Conservation (phyloP, 2,888 invertebrate species). For the Trachelus troglodyta region DNA sequence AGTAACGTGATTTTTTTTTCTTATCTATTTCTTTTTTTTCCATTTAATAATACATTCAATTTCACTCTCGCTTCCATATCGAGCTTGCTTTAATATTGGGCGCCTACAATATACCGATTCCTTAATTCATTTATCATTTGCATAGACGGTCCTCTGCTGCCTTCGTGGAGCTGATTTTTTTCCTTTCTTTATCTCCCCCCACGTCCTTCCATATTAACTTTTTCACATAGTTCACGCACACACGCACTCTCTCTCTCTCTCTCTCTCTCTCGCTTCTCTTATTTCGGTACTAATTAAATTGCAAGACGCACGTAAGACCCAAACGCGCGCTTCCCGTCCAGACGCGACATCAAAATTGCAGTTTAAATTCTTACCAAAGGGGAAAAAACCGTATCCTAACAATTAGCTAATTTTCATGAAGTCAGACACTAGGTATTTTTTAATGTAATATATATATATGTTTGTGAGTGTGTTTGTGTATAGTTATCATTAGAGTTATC, state of each 20-base stretch:
- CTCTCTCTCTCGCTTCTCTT: slow-evolving; percentile 11
- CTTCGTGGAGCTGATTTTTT: slow-evolving; percentile 4
- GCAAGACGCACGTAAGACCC: slow-evolving; percentile 23
- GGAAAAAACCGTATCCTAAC: slow-evolving; percentile 30
- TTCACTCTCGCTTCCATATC: slow-evolving; percentile 12
- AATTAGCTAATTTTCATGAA: slow-evolving; percentile 38
- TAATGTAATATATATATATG: background rate
- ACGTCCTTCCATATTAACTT: too few species aligned
- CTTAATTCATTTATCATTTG: slow-evolving; percentile 5
- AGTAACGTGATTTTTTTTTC: slow-evolving; percentile 35
- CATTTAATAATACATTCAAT: slow-evolving; percentile 26
- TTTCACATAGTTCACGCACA: background rate
- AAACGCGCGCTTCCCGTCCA: too few species aligned
- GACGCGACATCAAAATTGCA: slow-evolving; percentile 14
- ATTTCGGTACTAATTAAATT: slow-evolving; percentile 31
- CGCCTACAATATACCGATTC: too few species aligned
- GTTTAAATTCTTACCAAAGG: slow-evolving; percentile 4
- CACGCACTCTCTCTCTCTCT: slow-evolving; percentile 9
- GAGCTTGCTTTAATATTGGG: too few species aligned
- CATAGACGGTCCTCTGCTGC: background rate
- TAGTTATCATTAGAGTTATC: slow-evolving; percentile 14
- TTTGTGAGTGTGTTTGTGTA: background rate
- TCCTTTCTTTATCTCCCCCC: too few species aligned
- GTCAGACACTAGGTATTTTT: slow-evolving; percentile 34
- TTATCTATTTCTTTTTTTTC: slow-evolving; percentile 19